phyloP scores from a whole-genome alignment of 2,113 vertebrate species.

The Fregata magnificens region DNA sequence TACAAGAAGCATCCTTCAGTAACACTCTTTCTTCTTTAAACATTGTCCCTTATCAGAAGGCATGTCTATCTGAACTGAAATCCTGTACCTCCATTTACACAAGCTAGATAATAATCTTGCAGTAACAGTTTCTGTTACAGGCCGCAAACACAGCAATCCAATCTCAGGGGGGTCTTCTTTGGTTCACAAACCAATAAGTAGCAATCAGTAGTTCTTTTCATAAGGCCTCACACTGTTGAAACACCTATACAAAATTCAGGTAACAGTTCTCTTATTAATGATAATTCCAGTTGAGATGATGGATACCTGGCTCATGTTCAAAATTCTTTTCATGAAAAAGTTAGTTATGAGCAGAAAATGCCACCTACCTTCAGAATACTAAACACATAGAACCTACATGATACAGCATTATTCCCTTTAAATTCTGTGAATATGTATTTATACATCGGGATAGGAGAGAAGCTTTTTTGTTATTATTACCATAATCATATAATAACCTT shows the following conservation, averaged over 20 bases:
- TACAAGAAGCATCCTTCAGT: background rate
- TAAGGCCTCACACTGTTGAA: background rate
- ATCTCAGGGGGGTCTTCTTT: background rate
- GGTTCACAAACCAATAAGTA: background rate
- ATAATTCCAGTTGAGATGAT: background rate
- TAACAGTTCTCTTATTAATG: background rate
- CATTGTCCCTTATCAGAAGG: background rate
- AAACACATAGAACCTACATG: fast-evolving
- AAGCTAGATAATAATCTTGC: background rate
- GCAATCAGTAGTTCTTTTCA: background rate
- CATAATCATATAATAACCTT: background rate
- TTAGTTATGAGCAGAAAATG: background rate
- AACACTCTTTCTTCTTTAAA: background rate
- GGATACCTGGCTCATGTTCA: fast-evolving
- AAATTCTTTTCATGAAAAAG: background rate
- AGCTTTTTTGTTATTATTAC: background rate
- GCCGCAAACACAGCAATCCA: background rate
- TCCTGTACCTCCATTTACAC: background rate
- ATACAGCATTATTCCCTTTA: background rate
- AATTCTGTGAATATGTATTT: background rate
- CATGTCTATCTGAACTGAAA: background rate
- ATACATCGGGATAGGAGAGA: fast-evolving
- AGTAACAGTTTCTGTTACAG: background rate
- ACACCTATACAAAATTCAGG: background rate
- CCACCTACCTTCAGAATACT: background rate